These are phyloP conservation scores for Echeneis naucrates DNA, from an alignment of 2,797 vertebrate species.

Conservation along the genomic window DNA sequence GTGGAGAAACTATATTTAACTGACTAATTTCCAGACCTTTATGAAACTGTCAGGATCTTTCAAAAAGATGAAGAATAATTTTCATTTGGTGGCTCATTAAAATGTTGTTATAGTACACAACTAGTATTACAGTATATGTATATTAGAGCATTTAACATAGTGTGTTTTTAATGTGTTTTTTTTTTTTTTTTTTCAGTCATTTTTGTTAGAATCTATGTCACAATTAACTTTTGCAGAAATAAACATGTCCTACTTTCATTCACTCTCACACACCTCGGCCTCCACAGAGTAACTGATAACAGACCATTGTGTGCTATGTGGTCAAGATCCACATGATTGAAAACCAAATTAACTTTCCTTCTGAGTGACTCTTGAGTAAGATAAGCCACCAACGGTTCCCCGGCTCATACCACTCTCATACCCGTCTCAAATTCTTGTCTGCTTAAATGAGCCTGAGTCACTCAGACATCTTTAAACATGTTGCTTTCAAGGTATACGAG, in stretches of 20 bases:
- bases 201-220: neutral
- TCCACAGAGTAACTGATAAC: slow-evolving; percentile 66
- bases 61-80: neutral
- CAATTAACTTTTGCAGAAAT: slow-evolving; percentile 8
- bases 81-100: neutral
- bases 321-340: slow-evolving; percentile 66
- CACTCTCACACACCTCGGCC: slow-evolving; percentile 12
- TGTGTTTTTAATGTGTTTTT: neutral
- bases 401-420: slow-evolving; percentile 52
- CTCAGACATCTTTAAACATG: slow-evolving; percentile 19
- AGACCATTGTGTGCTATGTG: slow-evolving; percentile 58
- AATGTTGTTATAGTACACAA: neutral
- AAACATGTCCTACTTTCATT: slow-evolving; percentile 1
- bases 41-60: slow-evolving; percentile 1
- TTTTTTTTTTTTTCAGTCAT: neutral
- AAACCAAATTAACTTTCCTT: slow-evolving; percentile 76
- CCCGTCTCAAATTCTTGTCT: slow-evolving; percentile 58
- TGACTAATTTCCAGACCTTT: slow-evolving; percentile 10
- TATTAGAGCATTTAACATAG: neutral
- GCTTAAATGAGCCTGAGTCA: slow-evolving; percentile 38
- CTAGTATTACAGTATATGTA: neutral
- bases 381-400: slow-evolving; percentile 35
- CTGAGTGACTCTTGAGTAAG: slow-evolving; percentile 72
- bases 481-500: slow-evolving; percentile 18
- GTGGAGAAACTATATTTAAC: slow-evolving; percentile 24